phyloP scores from a whole-genome alignment of 2,113 vertebrate species.

The Arenaria interpres region DNA sequence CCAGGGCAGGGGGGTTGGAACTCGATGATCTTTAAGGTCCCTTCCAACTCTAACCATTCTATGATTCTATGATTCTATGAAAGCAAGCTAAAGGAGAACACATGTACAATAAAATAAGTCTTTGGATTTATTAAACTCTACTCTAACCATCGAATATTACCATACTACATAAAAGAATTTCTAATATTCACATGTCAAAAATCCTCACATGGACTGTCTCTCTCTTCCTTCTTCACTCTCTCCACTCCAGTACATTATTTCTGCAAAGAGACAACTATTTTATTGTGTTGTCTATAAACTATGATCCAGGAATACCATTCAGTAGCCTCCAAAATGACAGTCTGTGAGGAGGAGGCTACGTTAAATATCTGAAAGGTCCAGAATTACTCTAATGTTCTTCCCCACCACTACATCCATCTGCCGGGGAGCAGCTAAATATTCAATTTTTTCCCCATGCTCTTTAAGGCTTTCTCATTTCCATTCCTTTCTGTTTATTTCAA shows the following conservation, averaged over 20 bases:
- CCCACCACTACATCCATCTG: not conserved
- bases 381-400: not conserved
- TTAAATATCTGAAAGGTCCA: not conserved
- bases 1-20: too few species aligned
- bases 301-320: not conserved
- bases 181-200: not conserved
- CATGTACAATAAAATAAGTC: not conserved
- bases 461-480: not conserved
- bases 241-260: not conserved
- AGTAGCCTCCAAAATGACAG: not conserved
- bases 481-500: not conserved
- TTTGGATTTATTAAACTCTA: not conserved
- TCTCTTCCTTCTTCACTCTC: not conserved
- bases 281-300: not conserved
- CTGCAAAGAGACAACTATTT: not conserved
- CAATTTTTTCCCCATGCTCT: not conserved
- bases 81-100: not conserved
- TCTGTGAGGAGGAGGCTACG: not conserved
- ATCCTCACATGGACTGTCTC: not conserved
- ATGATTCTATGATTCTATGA: too few species aligned
- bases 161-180: not conserved
- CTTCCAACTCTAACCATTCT: too few species aligned
- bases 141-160: not conserved
- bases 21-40: too few species aligned
- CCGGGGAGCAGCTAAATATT: not conserved